phyloP scores from a whole-genome alignment of 2,797 vertebrate genomes.

The Potorous gilbertii region DNA sequence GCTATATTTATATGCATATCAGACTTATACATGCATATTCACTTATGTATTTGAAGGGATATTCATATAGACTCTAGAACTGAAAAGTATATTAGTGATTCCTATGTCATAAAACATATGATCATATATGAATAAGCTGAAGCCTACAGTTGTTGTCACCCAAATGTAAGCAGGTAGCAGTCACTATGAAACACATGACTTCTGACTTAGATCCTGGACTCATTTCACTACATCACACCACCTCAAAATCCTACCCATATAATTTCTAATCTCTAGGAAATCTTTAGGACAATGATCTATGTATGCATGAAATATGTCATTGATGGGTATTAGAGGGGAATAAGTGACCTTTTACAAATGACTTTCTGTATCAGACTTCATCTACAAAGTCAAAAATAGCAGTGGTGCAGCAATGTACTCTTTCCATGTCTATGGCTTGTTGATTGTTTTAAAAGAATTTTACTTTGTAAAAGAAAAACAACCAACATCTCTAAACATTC shows the following conservation, averaged over 20 bases:
- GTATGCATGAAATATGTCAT: neutral
- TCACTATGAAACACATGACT: neutral
- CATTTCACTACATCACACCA: neutral
- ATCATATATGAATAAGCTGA: neutral
- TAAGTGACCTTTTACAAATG: neutral
- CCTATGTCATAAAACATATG: neutral
- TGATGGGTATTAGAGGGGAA: neutral
- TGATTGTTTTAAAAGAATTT: neutral
- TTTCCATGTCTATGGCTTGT: neutral
- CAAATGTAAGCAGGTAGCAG: neutral
- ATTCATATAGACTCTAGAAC: neutral
- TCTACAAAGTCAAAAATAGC: neutral
- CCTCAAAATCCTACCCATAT: neutral
- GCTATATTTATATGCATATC: neutral
- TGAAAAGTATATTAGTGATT: neutral
- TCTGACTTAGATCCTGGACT: neutral
- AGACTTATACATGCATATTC: neutral
- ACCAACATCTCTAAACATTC: neutral
- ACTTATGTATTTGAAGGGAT: neutral
- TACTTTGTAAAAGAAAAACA: neutral
- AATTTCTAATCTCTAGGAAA: neutral
- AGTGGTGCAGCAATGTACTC: neutral
- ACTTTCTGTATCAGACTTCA: neutral
- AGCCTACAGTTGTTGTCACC: neutral
- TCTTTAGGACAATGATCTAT: neutral